phyloP scores from a whole-genome alignment of 2,797 vertebrate species.

The Catamblyrhynchus diadema region DNA sequence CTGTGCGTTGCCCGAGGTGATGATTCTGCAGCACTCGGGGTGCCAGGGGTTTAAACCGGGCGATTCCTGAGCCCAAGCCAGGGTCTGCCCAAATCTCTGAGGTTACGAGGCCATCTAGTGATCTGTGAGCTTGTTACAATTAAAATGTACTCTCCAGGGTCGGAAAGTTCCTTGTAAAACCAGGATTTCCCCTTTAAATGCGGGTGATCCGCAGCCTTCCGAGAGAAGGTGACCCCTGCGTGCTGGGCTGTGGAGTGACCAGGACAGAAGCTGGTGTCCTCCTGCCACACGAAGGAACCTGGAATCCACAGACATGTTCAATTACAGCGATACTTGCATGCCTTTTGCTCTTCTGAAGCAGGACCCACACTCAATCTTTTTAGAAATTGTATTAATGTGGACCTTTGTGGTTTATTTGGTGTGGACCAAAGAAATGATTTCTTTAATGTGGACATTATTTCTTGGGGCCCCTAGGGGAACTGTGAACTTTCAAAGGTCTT shows the following conservation, averaged over 20 bases:
- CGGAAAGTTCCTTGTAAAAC: background rate
- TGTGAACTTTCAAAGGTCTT: background rate
- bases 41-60: background rate
- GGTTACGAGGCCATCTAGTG: slow-evolving; percentile 57
- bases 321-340: background rate
- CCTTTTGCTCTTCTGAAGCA: background rate
- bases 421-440: background rate
- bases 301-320: background rate
- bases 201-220: accelerated
- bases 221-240: background rate
- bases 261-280: background rate
- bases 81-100: background rate
- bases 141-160: background rate
- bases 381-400: background rate
- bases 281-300: background rate
- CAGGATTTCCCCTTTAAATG: background rate
- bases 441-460: background rate
- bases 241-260: background rate
- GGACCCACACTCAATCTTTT: background rate
- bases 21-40: background rate
- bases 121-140: background rate
- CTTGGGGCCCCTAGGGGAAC: background rate
- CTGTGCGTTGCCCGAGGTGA: too few relatives aligned
- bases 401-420: background rate
- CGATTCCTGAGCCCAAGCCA: accelerated